A percentile compares a stretch with the other conserved stretches of the same genome.
Conservation (phyloP, 1,140 invertebrate genomes). For the Piezodorus guildinii region DNA sequence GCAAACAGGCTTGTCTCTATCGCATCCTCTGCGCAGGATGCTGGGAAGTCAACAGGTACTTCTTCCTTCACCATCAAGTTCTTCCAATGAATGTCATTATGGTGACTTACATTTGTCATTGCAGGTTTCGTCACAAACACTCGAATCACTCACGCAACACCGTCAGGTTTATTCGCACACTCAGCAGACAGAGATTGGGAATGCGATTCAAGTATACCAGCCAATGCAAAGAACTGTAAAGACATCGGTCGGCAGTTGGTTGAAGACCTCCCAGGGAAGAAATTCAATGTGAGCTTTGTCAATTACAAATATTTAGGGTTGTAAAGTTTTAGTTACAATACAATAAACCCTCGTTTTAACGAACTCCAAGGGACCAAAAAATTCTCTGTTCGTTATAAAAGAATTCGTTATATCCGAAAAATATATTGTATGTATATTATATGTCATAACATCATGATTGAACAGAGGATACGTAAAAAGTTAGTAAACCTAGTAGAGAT, state of each 20-base stretch:
- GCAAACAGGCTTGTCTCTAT: constrained; percentile 43
- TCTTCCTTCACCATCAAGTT: background rate
- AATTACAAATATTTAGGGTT: no score
- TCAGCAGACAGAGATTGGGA: constrained; percentile 66
- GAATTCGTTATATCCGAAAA: no score
- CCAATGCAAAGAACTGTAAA: constrained; percentile 30
- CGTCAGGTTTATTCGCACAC: constrained; percentile 72
- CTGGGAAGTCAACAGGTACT: constrained; percentile 55
- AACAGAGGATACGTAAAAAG: no score
- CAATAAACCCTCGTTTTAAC: no score
- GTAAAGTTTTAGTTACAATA: no score
- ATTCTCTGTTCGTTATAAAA: no score
- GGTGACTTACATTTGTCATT: background rate
- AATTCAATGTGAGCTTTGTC: constrained; percentile 34
- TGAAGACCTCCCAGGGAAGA: constrained; percentile 36
- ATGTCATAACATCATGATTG: no score
- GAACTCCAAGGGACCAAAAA: no score
- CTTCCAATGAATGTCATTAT: background rate
- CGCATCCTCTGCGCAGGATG: constrained; percentile 55
- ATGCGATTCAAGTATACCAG: constrained; percentile 34
- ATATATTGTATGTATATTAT: no score
- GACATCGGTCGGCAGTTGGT: constrained; percentile 41
- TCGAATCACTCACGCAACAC: constrained; percentile 83
- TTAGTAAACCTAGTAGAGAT: no score
- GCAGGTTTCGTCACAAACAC: constrained; percentile 82